Evolutionary conservation across 2,113 vertebrate genomes (phyloP), one percentile per base, ranked within the genome.

Genomic region (Boleophthalmus pectinirostris): DNA sequence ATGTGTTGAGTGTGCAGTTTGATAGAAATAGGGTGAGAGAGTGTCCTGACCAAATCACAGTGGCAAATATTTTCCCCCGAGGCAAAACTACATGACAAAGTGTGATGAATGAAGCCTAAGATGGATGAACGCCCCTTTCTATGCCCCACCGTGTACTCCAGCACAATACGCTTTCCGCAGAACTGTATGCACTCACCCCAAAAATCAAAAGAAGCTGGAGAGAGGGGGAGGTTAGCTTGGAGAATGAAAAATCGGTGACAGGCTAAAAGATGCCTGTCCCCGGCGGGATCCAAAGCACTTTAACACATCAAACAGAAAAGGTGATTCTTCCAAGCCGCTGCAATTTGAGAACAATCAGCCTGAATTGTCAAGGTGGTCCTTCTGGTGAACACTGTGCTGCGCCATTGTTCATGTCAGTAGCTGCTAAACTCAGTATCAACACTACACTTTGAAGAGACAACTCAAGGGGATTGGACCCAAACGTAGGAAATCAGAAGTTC

Each of bases 301-400:
- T 85, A 80, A 79, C 86, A 76, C 74, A 77, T 88, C 90, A 78
- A 86, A 73, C 82, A 80, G 82, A 91, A 76, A 81, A 58, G 76
- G 83, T 78, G 87, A 91, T 85, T 86, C 87, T 90, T 81, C 84
- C 84, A 85, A 58, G 87, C 81, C 66, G 85, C 72, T 25, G 75
- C 83, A 89, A 89, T 93, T 91, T 90, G 72, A 84, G 86, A 91
- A 90, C 90, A 92, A 93, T 92, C 90, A 89, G 78, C 71, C 71
- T 23, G 77, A 88, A 90, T 84, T 89, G 89, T 90, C 65, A 43
- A 81, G 84, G 66, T 71, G 79, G 78, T 86, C 79, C 69, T 80
- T 70, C 79, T 66, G 51, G 73, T 80, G 74, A 77, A 3, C 38
- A 74, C 63, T 71, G 76, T 69, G 68, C 47, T 73, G 75, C 74